Conservation (phyloP, 2,113 vertebrate genomes). For the Oncorhynchus kisutch region DNA sequence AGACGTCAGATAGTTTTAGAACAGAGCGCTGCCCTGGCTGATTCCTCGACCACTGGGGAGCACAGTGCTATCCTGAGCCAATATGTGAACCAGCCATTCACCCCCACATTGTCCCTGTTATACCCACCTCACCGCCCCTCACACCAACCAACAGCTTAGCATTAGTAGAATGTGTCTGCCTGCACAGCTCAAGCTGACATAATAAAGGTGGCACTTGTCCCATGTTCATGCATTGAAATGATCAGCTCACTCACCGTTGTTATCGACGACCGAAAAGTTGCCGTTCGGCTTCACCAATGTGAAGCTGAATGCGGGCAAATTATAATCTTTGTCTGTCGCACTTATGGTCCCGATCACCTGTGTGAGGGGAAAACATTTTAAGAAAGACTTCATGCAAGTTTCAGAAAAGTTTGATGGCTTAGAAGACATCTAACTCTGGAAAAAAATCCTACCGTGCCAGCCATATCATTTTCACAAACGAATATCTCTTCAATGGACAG, state of each 20-base stretch:
- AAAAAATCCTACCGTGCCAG: slow-evolving; percentile 71
- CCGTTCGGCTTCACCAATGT: slow-evolving; percentile 72
- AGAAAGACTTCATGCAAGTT: neutral
- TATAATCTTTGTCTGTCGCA: slow-evolving; percentile 84
- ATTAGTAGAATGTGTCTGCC: neutral
- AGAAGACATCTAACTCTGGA: neutral
- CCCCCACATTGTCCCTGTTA: neutral
- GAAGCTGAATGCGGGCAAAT: slow-evolving; percentile 77
- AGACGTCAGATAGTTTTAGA: neutral
- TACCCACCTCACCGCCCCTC: neutral
- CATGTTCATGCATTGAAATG: neutral
- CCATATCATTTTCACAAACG: slow-evolving; percentile 83
- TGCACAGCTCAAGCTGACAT: neutral
- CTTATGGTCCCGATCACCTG: slow-evolving; percentile 83
- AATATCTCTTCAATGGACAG: slow-evolving; percentile 73
- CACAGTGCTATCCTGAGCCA: slow-evolving; percentile 30
- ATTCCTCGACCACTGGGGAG: slow-evolving; percentile 25
- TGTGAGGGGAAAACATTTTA: neutral
- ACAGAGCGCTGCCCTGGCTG: neutral
- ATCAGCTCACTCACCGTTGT: slow-evolving; percentile 67
- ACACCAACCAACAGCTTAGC: neutral
- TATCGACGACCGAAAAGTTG: slow-evolving; percentile 88
- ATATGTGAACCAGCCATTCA: slow-evolving; percentile 32
- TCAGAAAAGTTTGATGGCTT: neutral
- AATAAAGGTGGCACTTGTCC: neutral